These are phyloP conservation scores for Poecilia picta DNA, from an alignment of 2,797 vertebrate species.

Conservation along the genomic window DNA sequence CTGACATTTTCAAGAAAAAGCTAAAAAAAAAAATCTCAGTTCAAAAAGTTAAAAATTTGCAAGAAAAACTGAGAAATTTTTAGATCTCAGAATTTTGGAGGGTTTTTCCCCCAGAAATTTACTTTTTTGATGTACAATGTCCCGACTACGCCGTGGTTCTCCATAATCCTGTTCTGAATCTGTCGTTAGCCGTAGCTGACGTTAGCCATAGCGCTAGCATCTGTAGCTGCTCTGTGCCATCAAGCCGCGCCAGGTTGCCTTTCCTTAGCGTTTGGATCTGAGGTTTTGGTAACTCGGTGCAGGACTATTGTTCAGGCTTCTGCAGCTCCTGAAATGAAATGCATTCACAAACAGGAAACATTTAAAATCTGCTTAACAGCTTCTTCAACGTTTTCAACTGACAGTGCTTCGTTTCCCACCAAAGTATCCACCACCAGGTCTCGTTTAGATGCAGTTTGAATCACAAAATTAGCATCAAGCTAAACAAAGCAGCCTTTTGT, in stretches of 20 bases:
- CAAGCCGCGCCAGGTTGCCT: conserved; percentile 60
- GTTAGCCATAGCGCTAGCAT: conserved; percentile 41
- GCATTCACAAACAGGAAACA: conserved; percentile 17
- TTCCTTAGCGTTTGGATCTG: conserved; percentile 50
- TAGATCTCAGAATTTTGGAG: no score
- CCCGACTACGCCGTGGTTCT: not conserved
- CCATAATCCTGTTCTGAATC: conserved; percentile 40
- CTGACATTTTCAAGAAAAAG: no score
- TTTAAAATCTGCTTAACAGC: conserved; percentile 17
- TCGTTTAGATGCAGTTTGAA: conserved; percentile 1
- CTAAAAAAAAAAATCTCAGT: no score
- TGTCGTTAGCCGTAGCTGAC: not conserved
- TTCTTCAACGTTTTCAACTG: conserved; percentile 2
- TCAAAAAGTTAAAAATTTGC: no score
- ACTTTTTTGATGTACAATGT: no score
- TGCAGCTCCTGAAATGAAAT: conserved; percentile 58
- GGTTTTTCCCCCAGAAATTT: no score
- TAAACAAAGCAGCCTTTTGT: not conserved
- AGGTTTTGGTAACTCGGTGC: conserved; percentile 40
- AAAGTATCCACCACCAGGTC: conserved; percentile 5
- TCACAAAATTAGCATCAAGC: not conserved
- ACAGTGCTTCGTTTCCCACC: not conserved
- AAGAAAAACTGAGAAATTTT: no score
- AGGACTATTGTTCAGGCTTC: conserved; percentile 41
- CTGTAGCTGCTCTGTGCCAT: conserved; percentile 57